These are phyloP conservation scores for Gavia stellata DNA, from an alignment of 2,113 vertebrate species.

Conservation along the genomic window DNA sequence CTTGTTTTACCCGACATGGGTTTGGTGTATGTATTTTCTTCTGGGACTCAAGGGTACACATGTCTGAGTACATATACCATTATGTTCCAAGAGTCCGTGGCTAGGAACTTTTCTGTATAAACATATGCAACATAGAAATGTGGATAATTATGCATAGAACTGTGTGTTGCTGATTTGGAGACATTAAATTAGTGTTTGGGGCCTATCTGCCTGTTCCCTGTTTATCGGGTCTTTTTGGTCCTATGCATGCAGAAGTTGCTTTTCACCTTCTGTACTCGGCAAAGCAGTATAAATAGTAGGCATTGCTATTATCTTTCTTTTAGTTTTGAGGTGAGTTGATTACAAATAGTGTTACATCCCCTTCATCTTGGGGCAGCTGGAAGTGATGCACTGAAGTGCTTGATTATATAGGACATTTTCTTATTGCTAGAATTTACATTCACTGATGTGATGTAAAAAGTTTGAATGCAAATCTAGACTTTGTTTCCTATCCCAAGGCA, in stretches of 20 bases:
- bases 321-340: background rate
- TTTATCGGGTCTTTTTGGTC: background rate
- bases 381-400: background rate
- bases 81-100: background rate
- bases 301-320: background rate
- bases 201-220: background rate
- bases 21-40: background rate
- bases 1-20: background rate
- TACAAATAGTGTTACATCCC: background rate
- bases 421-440: background rate
- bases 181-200: background rate
- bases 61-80: background rate
- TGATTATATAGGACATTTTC: background rate
- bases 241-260: background rate
- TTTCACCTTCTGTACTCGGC: background rate
- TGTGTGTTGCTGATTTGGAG: background rate
- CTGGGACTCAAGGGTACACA: background rate
- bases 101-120: background rate
- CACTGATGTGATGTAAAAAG: background rate
- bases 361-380: background rate
- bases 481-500: background rate
- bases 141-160: background rate
- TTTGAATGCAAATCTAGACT: background rate
- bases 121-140: background rate
- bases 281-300: background rate